Evolutionary conservation across 2,888 invertebrate species (phyloP).

Genomic region (Perdita meconis): DNA sequence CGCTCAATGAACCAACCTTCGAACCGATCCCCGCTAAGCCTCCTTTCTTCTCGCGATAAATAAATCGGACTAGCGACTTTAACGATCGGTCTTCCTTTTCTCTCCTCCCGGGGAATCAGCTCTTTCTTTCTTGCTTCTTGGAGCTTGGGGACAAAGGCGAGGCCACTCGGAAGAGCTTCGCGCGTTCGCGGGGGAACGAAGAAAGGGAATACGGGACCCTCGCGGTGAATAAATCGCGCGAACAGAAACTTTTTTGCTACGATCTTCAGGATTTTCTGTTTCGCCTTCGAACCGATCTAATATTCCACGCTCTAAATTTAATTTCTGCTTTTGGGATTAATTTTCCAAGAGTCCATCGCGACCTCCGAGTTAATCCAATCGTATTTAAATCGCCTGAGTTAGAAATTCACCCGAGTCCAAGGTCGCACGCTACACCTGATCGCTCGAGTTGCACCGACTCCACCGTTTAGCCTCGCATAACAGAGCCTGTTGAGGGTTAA

Average conservation of each 20-base stretch:
- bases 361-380: no score
- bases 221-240: slow-evolving; percentile 12
- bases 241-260: slow-evolving; percentile 11
- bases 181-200: neutral
- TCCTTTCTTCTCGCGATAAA: slow-evolving; percentile 73
- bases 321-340: no score
- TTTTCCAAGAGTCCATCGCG: no score
- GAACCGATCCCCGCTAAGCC: slow-evolving; percentile 71
- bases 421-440: no score
- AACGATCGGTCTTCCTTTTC: slow-evolving; percentile 48
- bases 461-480: no score
- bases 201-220: neutral
- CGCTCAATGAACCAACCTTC: slow-evolving; percentile 64
- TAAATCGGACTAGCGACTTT: slow-evolving; percentile 73
- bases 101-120: neutral
- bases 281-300: no score
- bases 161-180: slow-evolving; percentile 9
- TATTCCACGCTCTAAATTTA: no score
- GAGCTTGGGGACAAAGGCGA: slow-evolving; percentile 3
- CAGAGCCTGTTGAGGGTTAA: slow-evolving; percentile 11
- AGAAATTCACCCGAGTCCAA: no score
- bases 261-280: slow-evolving; percentile 17
- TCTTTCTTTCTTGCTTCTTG: neutral
- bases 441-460: no score
- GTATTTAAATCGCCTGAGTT: no score